Percentiles rank a stretch among this genome's conserved stretches.
Conservation (phyloP, 2,888 invertebrate genomes). For the Galerucella calmariensis region DNA sequence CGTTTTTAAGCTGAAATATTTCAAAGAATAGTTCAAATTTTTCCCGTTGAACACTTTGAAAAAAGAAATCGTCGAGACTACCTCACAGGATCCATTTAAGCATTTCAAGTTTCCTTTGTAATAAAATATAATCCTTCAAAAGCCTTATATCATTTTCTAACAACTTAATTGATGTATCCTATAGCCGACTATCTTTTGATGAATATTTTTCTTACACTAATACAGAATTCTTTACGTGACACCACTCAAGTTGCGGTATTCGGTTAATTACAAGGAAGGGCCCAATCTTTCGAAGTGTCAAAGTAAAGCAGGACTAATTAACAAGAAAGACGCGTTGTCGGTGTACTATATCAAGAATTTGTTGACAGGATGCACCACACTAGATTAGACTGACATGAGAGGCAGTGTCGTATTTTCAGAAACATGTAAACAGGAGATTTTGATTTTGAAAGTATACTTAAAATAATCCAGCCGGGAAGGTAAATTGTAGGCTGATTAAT, state of each 20-base stretch:
- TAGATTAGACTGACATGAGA: background rate
- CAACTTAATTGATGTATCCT: background rate
- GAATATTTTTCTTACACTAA: background rate
- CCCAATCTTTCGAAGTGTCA: conserved; percentile 61
- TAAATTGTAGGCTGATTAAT: background rate
- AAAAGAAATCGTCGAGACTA: too few species aligned
- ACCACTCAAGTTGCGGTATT: conserved; percentile 48
- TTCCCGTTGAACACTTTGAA: too few species aligned
- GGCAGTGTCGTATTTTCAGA: background rate
- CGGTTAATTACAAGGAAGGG: conserved; percentile 59
- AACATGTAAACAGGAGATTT: background rate
- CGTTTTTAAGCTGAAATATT: too few species aligned
- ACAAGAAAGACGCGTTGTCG: conserved; percentile 52
- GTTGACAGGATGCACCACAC: conserved; percentile 17
- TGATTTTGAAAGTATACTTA: background rate
- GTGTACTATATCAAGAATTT: conserved; percentile 39
- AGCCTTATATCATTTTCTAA: background rate
- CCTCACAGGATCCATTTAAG: too few species aligned
- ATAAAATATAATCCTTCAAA: background rate
- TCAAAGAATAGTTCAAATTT: too few species aligned
- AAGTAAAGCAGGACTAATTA: conserved; percentile 57
- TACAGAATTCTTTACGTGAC: background rate
- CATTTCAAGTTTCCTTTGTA: too few species aligned
- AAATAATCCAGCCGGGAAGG: background rate
- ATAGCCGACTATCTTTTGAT: background rate